Evolutionary conservation across 1,140 invertebrate species (phyloP).

Genomic region (Halyomorpha halys): DNA sequence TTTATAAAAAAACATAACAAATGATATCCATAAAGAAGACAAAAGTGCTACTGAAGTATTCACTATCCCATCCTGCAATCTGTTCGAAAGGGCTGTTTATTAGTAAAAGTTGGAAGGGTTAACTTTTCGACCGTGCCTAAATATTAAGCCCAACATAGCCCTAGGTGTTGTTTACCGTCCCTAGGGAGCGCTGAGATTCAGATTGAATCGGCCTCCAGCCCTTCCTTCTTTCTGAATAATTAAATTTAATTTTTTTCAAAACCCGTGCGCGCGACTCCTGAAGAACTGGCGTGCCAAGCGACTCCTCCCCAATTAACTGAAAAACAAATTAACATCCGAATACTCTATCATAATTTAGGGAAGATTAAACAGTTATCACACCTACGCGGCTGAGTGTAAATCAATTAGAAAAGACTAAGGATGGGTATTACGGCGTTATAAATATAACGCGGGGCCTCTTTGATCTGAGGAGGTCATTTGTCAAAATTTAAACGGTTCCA

Average conservation of each 20-base stretch:
- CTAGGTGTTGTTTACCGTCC: background rate
- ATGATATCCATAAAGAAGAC: too few species aligned
- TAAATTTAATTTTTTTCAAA: conserved; percentile 14
- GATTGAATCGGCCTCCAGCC: background rate
- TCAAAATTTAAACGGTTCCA: conserved; percentile 7
- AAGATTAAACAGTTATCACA: too few species aligned
- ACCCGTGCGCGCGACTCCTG: background rate
- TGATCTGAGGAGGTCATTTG: background rate
- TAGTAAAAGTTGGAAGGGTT: too few species aligned
- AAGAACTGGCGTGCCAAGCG: background rate
- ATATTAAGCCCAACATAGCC: background rate
- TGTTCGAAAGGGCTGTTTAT: too few species aligned
- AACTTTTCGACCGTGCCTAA: background rate
- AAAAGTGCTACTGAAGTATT: too few species aligned
- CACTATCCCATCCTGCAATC: too few species aligned
- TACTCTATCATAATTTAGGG: too few species aligned
- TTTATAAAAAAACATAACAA: too few species aligned
- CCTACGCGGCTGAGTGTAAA: too few species aligned
- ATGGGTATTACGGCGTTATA: background rate
- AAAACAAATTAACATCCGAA: background rate
- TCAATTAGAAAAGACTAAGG: background rate
- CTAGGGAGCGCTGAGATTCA: background rate
- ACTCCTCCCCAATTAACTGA: too few species aligned
- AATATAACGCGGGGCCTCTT: background rate
- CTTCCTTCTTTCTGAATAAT: background rate